Evolutionary conservation across 2,888 invertebrate species (phyloP).

Genomic region (Magallana nippona): DNA sequence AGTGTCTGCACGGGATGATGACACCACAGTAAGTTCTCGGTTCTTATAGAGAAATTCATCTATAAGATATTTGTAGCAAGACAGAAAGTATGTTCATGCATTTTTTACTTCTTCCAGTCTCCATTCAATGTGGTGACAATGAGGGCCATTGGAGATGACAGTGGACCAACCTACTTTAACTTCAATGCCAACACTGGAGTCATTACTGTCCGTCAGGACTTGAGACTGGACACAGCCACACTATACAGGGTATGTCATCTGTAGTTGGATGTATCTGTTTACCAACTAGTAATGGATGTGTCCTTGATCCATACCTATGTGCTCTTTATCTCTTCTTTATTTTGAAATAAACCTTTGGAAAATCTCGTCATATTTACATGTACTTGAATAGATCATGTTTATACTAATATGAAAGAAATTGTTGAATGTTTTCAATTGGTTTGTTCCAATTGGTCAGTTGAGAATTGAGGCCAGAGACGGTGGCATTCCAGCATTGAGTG

Average conservation of each 20-base stretch:
- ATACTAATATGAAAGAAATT: no score
- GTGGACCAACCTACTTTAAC: conserved; percentile 66
- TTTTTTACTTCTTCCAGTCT: conserved; percentile 47
- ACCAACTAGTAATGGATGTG: no score
- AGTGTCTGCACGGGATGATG: conserved; percentile 54
- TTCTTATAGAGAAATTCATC: no score
- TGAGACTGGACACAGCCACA: conserved; percentile 62
- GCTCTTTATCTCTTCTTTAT: no score
- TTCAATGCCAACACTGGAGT: conserved; percentile 63
- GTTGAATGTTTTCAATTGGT: not conserved
- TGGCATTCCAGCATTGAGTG: conserved; percentile 67
- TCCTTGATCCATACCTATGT: no score
- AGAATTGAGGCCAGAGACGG: conserved; percentile 73
- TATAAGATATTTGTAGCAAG: no score
- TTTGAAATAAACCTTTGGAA: no score
- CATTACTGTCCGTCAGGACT: conserved; percentile 61
- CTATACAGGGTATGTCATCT: conserved; percentile 63
- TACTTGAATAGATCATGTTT: no score
- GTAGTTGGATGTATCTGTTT: not conserved
- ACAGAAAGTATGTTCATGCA: not conserved
- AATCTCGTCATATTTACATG: no score
- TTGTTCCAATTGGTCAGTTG: conserved; percentile 56
- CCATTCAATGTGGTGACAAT: conserved; percentile 65
- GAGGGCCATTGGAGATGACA: conserved; percentile 65
- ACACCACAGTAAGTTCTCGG: conserved; percentile 47